Percentiles rank a stretch among this genome's conserved stretches.
phyloP scores from a whole-genome alignment of 2,888 invertebrate species.

The Perizoma flavofasciatum region DNA sequence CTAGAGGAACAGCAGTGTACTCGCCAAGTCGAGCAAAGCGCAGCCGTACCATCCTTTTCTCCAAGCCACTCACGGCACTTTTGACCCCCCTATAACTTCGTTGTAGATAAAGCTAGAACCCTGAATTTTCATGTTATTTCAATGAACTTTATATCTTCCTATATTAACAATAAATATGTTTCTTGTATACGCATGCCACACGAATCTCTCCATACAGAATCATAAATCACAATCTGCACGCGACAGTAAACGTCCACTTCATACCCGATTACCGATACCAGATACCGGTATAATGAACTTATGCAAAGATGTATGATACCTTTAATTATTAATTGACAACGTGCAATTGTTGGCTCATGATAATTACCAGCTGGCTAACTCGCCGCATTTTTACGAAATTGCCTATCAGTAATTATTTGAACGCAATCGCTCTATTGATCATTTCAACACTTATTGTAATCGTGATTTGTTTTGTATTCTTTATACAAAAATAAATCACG shows the following conservation, averaged over 20 bases:
- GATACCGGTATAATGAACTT: constrained; percentile 53
- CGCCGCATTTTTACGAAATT: constrained; percentile 56
- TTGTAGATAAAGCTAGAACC: too few relatives aligned
- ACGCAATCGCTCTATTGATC: constrained; percentile 44
- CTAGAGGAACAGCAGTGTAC: too few relatives aligned
- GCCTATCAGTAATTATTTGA: constrained; percentile 51
- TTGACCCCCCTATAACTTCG: too few relatives aligned
- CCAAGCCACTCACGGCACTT: too few relatives aligned
- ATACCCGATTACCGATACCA: constrained; percentile 39
- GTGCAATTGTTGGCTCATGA: constrained; percentile 64
- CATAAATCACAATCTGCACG: constrained; percentile 52
- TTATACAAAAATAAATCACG: too few relatives aligned
- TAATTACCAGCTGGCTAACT: constrained; percentile 49
- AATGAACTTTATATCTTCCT: too few relatives aligned
- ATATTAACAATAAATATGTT: neutral
- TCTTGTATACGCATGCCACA: constrained; percentile 9
- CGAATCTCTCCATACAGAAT: constrained; percentile 32
- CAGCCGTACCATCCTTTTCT: too few relatives aligned
- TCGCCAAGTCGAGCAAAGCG: too few relatives aligned
- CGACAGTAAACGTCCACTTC: constrained; percentile 47
- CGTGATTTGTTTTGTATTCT: constrained; percentile 28
- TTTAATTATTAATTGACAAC: constrained; percentile 69
- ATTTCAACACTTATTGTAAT: constrained; percentile 39
- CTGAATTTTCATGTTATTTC: too few relatives aligned
- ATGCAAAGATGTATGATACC: constrained; percentile 66